phyloP scores from a whole-genome alignment of 2,113 vertebrate genomes.

The Oxyura jamaicensis region DNA sequence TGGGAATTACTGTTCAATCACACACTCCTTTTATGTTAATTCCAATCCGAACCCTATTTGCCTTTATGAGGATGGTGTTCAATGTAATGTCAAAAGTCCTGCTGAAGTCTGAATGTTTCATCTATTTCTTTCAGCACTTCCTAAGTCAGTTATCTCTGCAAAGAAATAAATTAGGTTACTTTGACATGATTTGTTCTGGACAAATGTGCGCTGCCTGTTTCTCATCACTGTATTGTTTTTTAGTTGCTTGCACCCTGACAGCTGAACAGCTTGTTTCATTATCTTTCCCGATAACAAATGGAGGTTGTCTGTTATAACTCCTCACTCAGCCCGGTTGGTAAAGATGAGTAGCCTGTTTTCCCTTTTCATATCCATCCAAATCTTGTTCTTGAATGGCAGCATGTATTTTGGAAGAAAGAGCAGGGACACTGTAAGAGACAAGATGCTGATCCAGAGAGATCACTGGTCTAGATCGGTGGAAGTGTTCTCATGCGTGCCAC shows the following conservation, averaged over 20 bases:
- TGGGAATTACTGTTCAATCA: not conserved
- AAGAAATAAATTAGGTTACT: constrained; percentile 42
- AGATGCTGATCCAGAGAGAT: not conserved
- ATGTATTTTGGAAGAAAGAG: not conserved
- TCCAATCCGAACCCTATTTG: not conserved
- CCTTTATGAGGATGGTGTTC: not conserved
- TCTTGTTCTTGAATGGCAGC: not conserved
- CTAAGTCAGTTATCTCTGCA: not conserved
- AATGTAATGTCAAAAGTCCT: not conserved
- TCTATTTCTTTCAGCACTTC: constrained; percentile 18
- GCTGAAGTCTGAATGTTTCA: not conserved
- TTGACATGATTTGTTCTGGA: constrained; percentile 3
- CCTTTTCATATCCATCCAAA: not conserved
- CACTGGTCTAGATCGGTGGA: not conserved
- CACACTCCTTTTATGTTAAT: not conserved
- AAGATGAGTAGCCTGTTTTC: not conserved
- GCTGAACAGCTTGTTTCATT: not conserved
- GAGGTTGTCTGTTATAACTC: not conserved
- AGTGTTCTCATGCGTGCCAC: not conserved
- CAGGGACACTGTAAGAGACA: not conserved
- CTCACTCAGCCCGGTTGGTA: not conserved
- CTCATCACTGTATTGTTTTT: constrained; percentile 14
- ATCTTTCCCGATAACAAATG: not conserved
- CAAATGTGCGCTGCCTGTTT: constrained; percentile 4
- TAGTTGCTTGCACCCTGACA: not conserved